A percentile compares a stretch with the other conserved stretches of the same genome.
These are phyloP conservation scores for Sebastes kiyomatsui DNA, from an alignment of 2,797 vertebrate species.

Conservation along the genomic window DNA sequence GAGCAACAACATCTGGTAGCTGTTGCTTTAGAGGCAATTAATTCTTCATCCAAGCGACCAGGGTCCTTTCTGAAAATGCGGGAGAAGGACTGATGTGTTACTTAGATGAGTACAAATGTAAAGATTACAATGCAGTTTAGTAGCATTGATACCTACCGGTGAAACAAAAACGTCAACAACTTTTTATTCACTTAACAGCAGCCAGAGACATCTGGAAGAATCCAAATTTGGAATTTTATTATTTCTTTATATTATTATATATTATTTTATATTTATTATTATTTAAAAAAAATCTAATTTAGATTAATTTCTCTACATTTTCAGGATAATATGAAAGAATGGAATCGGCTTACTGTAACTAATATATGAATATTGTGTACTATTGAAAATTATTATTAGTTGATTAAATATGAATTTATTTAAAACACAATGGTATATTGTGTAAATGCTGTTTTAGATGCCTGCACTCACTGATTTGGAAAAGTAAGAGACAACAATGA, in stretches of 20 bases:
- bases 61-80: conserved; percentile 63
- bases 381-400: neutral
- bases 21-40: conserved; percentile 85
- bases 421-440: neutral
- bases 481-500: neutral
- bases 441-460: neutral
- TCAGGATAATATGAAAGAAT: neutral
- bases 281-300: neutral
- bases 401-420: neutral
- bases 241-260: no score
- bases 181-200: neutral
- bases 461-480: neutral
- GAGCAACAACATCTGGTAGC: conserved; percentile 83
- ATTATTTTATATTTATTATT: neutral
- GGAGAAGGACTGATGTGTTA: conserved; percentile 49
- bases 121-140: conserved; percentile 25
- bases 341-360: fast-evolving
- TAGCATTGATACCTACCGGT: neutral
- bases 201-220: neutral
- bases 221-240: neutral
- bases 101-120: conserved; percentile 39
- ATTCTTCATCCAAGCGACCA: conserved; percentile 72
- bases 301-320: neutral
- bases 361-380: neutral
- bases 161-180: neutral